phyloP scores from a whole-genome alignment of 2,113 vertebrate genomes.

The Channa maculata region DNA sequence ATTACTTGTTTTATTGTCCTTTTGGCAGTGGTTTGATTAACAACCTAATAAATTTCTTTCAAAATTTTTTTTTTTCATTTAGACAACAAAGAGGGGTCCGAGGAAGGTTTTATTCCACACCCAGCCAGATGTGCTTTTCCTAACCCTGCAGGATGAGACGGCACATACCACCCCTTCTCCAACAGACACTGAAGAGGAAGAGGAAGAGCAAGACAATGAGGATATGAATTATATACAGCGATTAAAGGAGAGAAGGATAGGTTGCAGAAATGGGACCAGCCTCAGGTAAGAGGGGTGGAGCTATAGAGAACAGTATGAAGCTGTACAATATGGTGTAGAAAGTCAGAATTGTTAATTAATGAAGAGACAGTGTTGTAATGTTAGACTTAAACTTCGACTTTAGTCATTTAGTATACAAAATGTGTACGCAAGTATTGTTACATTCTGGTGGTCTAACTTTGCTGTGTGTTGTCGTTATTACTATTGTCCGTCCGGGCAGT shows the following conservation, averaged over 20 bases:
- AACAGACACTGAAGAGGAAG: constrained; percentile 60
- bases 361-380: background rate
- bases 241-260: constrained; percentile 2
- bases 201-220: constrained; percentile 45
- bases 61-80: background rate
- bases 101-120: constrained; percentile 82
- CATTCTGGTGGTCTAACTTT: background rate
- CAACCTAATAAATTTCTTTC: background rate
- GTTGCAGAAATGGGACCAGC: constrained; percentile 1
- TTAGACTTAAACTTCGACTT: background rate
- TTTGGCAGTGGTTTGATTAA: no score
- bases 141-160: constrained; percentile 67
- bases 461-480: background rate
- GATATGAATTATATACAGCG: constrained; percentile 4
- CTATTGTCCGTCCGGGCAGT: background rate
- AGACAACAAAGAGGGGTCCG: constrained; percentile 65
- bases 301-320: no score
- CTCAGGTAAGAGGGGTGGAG: constrained; percentile 39
- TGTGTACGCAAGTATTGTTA: no score
- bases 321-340: background rate
- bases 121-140: constrained; percentile 80
- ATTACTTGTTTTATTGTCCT: no score
- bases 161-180: constrained; percentile 20
- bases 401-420: no score
- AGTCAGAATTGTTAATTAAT: background rate